Evolutionary conservation across 2,888 invertebrate genomes (phyloP), one percentile per base, ranked within the genome.

Genomic region (Nemurella pictetii): DNA sequence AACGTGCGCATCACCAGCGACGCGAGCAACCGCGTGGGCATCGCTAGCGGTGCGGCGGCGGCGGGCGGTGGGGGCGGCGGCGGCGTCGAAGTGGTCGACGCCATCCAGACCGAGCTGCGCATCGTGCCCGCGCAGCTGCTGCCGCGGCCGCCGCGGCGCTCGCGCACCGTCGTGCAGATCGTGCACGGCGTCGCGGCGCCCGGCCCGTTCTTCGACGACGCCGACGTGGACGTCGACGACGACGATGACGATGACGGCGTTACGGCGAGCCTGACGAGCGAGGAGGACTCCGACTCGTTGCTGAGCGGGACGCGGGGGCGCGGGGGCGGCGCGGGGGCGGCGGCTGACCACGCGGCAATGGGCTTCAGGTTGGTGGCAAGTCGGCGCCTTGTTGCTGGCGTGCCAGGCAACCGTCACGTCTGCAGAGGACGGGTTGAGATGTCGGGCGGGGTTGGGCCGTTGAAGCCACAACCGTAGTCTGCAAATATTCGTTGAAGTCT

Each of bases 101-200:
- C 80, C 27, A 85, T 83, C 80, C 73, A 25, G 28, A 83, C 28
- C 27, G 95, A 95, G 88, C 91, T 93, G 75, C 95, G 95, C 87
- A 96, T 96, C 80, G 92, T 96, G 0, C 96, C 96, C 0, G 94
- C 93, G 0, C 95, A 95, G 89, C 92, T 96, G 85, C 92, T 96
- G 84, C 96, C 96, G 0, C 95, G 96, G 89, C 96, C 96, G 80
- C 96, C 96, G 0, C 92, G 96, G 87, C 94, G 95, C 89, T 92
- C 95, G 0, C 93, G 94, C 85, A 95, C 95, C 84, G 89, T 95
- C 83, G 92, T 94, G 2, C 95, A 95, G 89, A 90, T 95, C 81
- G 91, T 91, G 87, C 93, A 92, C 88, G 93, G 93, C 85, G 25
- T 89, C 87, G 87, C 85, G 89, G 89, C 29, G 91, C 80, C n/a